These are phyloP conservation scores for Sebastes jordani DNA, from an alignment of 2,797 vertebrate genomes.

Conservation along the genomic window DNA sequence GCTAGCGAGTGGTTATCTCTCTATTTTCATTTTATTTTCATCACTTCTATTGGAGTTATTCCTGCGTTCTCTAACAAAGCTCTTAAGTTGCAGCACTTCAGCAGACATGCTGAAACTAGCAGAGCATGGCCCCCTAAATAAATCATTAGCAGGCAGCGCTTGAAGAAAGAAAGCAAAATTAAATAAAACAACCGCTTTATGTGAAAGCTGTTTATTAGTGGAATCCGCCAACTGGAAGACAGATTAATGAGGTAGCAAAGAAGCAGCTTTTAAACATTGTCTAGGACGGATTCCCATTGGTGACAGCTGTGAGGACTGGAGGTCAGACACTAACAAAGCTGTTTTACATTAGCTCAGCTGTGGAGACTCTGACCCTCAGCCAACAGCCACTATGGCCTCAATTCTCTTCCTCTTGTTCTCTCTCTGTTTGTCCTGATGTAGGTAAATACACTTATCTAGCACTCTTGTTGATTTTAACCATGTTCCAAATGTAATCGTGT, in stretches of 20 bases:
- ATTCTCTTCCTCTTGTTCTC: conserved; percentile 43
- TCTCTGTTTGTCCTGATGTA: conserved; percentile 49
- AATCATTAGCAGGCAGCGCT: conserved; percentile 71
- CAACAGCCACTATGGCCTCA: conserved; percentile 51
- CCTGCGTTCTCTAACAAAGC: conserved; percentile 39
- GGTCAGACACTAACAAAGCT: conserved; percentile 59
- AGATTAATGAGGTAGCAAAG: conserved; percentile 79
- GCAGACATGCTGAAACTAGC: conserved; percentile 59
- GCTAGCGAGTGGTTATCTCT: conserved; percentile 16
- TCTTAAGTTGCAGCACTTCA: conserved; percentile 42
- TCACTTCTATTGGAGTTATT: conserved; percentile 32
- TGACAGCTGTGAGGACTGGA: conserved; percentile 61
- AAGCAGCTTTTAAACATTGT: conserved; percentile 78
- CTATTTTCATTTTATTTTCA: conserved; percentile 17
- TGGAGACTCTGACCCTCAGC: conserved; percentile 65
- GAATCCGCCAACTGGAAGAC: conserved; percentile 60
- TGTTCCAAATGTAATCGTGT: neutral
- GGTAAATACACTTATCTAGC: conserved; percentile 50
- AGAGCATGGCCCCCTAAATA: conserved; percentile 69
- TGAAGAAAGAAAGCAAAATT: conserved; percentile 58
- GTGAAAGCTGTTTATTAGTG: conserved; percentile 74
- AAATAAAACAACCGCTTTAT: conserved; percentile 74
- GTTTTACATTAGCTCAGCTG: conserved; percentile 70
- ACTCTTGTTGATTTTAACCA: conserved; percentile 19
- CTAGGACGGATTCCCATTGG: conserved; percentile 57